Percentiles rank a stretch among this genome's conserved stretches.
Conservation (phyloP, 2,797 vertebrate genomes). For the Erpetoichthys calabaricus region DNA sequence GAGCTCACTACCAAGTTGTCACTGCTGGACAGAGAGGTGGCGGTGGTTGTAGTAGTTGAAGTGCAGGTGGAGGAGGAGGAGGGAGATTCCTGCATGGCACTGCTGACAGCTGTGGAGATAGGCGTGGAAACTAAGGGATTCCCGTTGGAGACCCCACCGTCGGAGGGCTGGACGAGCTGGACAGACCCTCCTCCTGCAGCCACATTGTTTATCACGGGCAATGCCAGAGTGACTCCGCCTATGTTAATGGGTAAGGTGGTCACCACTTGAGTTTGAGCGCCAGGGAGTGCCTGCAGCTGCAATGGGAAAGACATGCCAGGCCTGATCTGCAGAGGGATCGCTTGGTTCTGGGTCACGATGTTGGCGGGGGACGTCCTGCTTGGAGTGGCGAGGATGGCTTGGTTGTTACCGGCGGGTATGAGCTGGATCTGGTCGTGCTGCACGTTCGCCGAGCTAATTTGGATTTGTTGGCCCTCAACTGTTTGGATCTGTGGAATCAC, state of each 20-base stretch:
- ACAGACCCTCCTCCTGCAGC: slow-evolving; percentile 64
- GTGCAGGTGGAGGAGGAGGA: slow-evolving; percentile 52
- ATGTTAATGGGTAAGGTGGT: slow-evolving; percentile 94
- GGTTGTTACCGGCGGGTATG: slow-evolving; percentile 77
- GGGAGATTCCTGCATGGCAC: slow-evolving; percentile 52
- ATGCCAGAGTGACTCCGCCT: slow-evolving; percentile 82
- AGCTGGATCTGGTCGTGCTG: slow-evolving; percentile 86
- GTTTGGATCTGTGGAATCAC: slow-evolving; percentile 94
- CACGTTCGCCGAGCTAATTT: slow-evolving; percentile 66
- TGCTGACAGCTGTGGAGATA: slow-evolving; percentile 52
- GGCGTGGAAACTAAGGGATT: slow-evolving; percentile 72
- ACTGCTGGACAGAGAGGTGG: slow-evolving; percentile 51
- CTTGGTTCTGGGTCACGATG: slow-evolving; percentile 69
- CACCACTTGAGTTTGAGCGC: slow-evolving; percentile 81
- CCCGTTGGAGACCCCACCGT: slow-evolving; percentile 77
- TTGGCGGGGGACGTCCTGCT: slow-evolving; percentile 58
- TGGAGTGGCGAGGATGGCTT: slow-evolving; percentile 67
- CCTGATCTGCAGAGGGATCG: slow-evolving; percentile 86
- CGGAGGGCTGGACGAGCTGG: slow-evolving; percentile 74
- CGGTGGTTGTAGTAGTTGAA: slow-evolving; percentile 34
- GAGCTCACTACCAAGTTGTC: slow-evolving; percentile 55
- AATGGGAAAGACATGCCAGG: slow-evolving; percentile 86
- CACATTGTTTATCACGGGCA: slow-evolving; percentile 87
- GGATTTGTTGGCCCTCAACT: slow-evolving; percentile 87
- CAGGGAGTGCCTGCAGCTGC: slow-evolving; percentile 84